Evolutionary conservation across 2,888 invertebrate species (phyloP), one percentile per base, ranked within the genome.

Genomic region (Shargacucullia verbasci): DNA sequence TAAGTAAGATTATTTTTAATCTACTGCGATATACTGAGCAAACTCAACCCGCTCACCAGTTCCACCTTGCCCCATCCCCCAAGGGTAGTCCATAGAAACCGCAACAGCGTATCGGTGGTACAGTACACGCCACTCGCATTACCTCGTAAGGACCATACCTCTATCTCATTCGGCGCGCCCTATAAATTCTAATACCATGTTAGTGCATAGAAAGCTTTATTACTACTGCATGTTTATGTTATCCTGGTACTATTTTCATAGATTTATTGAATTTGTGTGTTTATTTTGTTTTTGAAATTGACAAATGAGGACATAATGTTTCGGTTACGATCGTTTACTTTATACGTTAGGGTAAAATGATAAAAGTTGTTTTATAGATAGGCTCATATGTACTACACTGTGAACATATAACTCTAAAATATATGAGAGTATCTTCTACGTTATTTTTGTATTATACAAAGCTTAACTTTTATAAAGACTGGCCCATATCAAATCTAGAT

Each of bases 71-170:
- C 63, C 82, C 85, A 81, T 27, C 50, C 70, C 15, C 62, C 64
- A 67, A 82, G 85, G 83, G 81, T 83, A 85, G 81, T 79, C 85
- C 82, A 85, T 83, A 85, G 85, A 90, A 92, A 92, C 93, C 92
- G 86, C 92, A 93, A 90, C 88, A 89, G 84, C 81, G 80, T 88
- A 88, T 88, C 88, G 82, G 82, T 76, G 78, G 83, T 81, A 79
- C 82, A 70, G 80, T 84, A 91, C 89, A 90, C 79, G 87, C 85
- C 76, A 68, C 78, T 79, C 74, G 85, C 88, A 86, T 88, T 87
- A 86, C 85, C 82, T 85, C 73, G 54, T 70, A 71, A 68, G 76
- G 73, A 76, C 59, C 59, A 85, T 83, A 78, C 78, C 76, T 81
- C 82, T 86, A 86, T 87, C 84, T 84, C 70, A 74, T 73, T 77